Evolutionary conservation across 2,797 vertebrate species (phyloP), one percentile per base, ranked within the genome.

Genomic region (Gila robusta): DNA sequence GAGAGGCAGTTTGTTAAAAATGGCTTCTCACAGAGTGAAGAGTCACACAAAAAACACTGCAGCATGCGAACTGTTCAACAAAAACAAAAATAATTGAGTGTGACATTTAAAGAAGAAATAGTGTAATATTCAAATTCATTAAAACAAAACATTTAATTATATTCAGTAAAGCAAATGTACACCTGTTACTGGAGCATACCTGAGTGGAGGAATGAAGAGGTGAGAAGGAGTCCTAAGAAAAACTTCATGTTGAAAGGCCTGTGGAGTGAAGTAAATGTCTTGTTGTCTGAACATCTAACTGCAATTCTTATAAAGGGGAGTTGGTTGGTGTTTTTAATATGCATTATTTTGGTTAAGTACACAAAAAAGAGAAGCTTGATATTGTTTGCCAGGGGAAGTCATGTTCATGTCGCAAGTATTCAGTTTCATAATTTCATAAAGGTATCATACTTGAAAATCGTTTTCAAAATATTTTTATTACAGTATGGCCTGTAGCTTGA

Each of bases 151-250:
- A 12, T 39, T 39, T 3, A 23, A 70, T 70, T 23, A 19, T 4
- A 47, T 52, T 52, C 49, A 19, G 17, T 52, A 52, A 52, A 52
- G 49, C 49, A 7, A 52, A 19, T 52, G 19, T 23, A 47, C 32
- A 37, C 17, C 32, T 28, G 35, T n/a, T 35, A 44, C 7, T 47
- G 44, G 44, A 67, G 35, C 44, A 74, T 76, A 81, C 79, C 85
- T 82, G 71, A 70, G 32, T 39, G 71, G 52, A 85, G 47, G 28
- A 80, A 35, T 67, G 71, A 41, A 78, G 32, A 77, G 41, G 14
- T 81, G 26, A 86, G 54, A 78, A 21, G 62, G 14, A 79, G 23
- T 17, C 37, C 71, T 52, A 67, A 23, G 19, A 72, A 19, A 28
- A 39, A 7, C 19, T 72, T 72, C 86, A 79, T 87, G 28, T 49